Conservation (phyloP, 2,797 vertebrate genomes). For the Falco columbarius region DNA sequence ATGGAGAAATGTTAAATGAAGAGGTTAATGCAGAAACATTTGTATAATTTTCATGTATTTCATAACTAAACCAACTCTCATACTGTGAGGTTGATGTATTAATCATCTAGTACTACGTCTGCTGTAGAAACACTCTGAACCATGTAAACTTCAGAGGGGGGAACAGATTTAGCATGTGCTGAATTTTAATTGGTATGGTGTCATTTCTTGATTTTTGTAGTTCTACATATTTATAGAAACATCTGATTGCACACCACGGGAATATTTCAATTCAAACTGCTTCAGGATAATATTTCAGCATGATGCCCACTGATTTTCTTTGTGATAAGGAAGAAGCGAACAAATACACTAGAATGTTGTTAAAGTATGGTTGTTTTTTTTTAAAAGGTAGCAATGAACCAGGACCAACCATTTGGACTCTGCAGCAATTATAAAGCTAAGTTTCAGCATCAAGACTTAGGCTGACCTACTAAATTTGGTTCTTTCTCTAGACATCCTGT, state of each 20-base stretch:
- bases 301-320: background rate
- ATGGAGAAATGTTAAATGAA: constrained; percentile 57
- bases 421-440: background rate
- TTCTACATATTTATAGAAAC: constrained; percentile 15
- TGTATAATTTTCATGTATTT: constrained; percentile 41
- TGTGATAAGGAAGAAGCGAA: background rate
- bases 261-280: background rate
- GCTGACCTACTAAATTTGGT: background rate
- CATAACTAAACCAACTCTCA: constrained; percentile 2
- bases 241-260: background rate
- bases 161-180: background rate
- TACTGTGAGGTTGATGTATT: background rate
- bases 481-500: background rate
- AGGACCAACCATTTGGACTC: background rate
- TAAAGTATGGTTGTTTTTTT: background rate
- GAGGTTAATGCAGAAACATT: constrained; percentile 43
- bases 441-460: background rate
- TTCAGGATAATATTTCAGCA: background rate
- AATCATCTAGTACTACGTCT: constrained; percentile 21
- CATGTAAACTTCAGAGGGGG: background rate
- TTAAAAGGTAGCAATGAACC: background rate
- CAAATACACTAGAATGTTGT: background rate
- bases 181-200: constrained; percentile 34
- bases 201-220: background rate
- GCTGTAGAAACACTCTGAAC: constrained; percentile 13